These are phyloP conservation scores for Muraenolepis orangiensis DNA, from an alignment of 2,797 vertebrate species.

Conservation along the genomic window DNA sequence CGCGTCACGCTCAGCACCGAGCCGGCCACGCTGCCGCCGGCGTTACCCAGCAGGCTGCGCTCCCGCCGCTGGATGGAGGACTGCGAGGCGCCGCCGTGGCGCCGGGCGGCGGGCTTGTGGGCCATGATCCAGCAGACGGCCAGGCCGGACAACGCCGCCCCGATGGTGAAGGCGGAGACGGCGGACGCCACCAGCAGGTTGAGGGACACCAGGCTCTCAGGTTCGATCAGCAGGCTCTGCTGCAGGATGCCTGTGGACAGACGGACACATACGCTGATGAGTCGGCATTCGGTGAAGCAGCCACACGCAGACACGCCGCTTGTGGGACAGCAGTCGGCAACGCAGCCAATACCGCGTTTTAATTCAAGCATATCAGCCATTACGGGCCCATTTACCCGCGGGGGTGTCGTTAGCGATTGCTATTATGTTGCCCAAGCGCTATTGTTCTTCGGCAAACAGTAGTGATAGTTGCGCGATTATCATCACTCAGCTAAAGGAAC, in stretches of 20 bases:
- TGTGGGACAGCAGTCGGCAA: too few species aligned
- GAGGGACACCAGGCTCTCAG: conserved; percentile 88
- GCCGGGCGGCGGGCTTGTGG: conserved; percentile 80
- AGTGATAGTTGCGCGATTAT: not conserved
- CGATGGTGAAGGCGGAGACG: conserved; percentile 93
- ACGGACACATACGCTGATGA: not conserved
- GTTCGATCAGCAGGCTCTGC: conserved; percentile 90
- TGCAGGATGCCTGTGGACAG: conserved; percentile 79
- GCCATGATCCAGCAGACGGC: conserved; percentile 96
- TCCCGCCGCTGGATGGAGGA: conserved; percentile 82
- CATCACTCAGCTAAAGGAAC: not conserved
- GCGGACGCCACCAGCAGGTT: conserved; percentile 92
- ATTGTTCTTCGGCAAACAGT: not conserved
- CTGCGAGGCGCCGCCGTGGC: conserved; percentile 56
- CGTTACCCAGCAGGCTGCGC: conserved; percentile 81
- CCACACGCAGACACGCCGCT: not conserved
- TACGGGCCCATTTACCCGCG: conserved; percentile 21
- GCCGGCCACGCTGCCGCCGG: conserved; percentile 82
- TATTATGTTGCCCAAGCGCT: conserved; percentile 9
- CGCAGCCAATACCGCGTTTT: not conserved
- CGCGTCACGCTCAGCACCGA: conserved; percentile 89
- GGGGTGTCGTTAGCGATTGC: conserved; percentile 31
- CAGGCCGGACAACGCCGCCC: conserved; percentile 90
- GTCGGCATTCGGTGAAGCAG: not conserved
- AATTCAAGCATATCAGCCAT: not conserved